Percentiles rank a stretch among this genome's conserved stretches.
Evolutionary conservation across 2,113 vertebrate genomes (phyloP).

Genomic region (Bufo bufo): DNA sequence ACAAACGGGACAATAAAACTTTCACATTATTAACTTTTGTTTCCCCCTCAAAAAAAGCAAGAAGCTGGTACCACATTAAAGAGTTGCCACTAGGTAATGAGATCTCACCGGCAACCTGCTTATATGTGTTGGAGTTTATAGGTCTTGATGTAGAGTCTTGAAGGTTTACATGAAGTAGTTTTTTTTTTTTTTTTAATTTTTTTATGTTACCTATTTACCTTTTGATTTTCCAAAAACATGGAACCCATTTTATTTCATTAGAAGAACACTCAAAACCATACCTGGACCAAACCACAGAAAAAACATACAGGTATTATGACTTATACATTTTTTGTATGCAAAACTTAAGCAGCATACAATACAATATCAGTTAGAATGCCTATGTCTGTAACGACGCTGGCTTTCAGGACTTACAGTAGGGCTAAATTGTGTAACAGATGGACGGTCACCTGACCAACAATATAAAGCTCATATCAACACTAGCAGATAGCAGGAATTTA

Average conservation of each 20-base stretch:
- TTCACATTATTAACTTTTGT: conserved; percentile 89
- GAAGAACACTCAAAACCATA: background rate
- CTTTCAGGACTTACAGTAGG: too few species aligned
- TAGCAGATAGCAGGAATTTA: too few species aligned
- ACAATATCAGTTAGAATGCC: background rate
- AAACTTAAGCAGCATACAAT: background rate
- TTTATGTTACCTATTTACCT: background rate
- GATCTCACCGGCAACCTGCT: conserved; percentile 72
- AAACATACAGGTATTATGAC: background rate
- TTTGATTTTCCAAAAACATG: background rate
- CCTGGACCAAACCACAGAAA: background rate
- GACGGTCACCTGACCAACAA: too few species aligned
- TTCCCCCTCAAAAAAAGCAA: conserved; percentile 73
- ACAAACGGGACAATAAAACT: conserved; percentile 83
- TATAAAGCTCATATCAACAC: too few species aligned
- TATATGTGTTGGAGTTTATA: conserved; percentile 74
- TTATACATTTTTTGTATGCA: background rate
- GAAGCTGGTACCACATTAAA: conserved; percentile 83
- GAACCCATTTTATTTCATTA: background rate
- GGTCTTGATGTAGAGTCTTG: conserved; percentile 81
- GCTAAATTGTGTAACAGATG: too few species aligned
- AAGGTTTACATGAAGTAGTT: background rate
- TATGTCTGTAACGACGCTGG: too few species aligned
- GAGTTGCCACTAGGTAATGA: conserved; percentile 85
- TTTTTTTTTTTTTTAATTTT: background rate